Conservation (phyloP, 2,888 invertebrate genomes). For the Plebejus argus region DNA sequence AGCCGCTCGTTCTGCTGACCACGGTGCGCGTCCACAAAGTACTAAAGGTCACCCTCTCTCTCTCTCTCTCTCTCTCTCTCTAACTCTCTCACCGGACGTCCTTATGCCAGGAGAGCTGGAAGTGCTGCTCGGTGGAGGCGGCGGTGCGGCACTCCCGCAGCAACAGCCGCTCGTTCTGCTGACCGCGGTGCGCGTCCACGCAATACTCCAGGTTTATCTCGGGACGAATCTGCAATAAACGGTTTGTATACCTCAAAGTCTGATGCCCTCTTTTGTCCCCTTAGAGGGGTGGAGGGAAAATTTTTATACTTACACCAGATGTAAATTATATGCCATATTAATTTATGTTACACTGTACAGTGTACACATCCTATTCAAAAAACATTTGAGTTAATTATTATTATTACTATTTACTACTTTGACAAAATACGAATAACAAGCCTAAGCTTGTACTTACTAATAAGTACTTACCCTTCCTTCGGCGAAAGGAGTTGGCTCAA, state of each 20-base stretch:
- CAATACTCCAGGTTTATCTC: constrained; percentile 83
- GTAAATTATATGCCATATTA: too few species aligned
- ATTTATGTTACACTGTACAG: too few species aligned
- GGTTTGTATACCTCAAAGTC: too few species aligned
- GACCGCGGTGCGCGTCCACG: constrained; percentile 82
- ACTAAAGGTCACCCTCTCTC: constrained; percentile 54
- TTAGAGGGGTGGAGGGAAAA: too few species aligned
- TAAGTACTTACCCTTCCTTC: constrained; percentile 85
- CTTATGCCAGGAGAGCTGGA: constrained; percentile 89
- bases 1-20: constrained; percentile 61
- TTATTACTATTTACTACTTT: too few species aligned
- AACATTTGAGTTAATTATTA: too few species aligned
- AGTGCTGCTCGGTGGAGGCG: constrained; percentile 82
- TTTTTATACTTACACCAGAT: too few species aligned
- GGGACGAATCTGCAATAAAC: constrained; percentile 86
- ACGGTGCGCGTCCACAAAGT: constrained; percentile 87
- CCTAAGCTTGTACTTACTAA: too few species aligned
- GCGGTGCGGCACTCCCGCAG: constrained; percentile 48
- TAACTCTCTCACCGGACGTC: constrained; percentile 80
- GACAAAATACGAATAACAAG: too few species aligned
- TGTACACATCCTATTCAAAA: too few species aligned
- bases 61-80: constrained; percentile 62
- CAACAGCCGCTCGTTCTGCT: constrained; percentile 57
- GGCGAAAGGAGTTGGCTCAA: constrained; percentile 92
- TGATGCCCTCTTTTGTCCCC: too few species aligned